phyloP scores from a whole-genome alignment of 2,888 invertebrate species.

The Morpho achilles region DNA sequence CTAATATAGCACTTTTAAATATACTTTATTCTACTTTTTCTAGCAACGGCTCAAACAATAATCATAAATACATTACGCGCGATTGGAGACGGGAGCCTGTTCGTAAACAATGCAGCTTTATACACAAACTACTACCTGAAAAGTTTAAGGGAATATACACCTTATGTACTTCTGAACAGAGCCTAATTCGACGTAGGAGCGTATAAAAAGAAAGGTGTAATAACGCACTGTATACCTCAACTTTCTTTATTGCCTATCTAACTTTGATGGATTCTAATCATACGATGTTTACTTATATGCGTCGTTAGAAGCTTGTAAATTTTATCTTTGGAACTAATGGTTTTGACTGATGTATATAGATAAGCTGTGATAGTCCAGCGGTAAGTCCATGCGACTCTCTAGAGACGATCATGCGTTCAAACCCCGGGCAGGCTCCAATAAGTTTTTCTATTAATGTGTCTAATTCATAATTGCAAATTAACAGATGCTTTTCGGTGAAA shows the following conservation, averaged over 20 bases:
- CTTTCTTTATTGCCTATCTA: conserved; percentile 69
- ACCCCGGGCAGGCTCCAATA: too few species aligned
- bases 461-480: too few species aligned
- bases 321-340: too few species aligned
- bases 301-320: not conserved
- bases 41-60: conserved; percentile 55
- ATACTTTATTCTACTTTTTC: conserved; percentile 31
- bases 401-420: too few species aligned
- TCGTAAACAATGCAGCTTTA: conserved; percentile 67
- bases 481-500: too few species aligned
- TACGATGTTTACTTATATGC: conserved; percentile 24
- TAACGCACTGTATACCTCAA: conserved; percentile 13
- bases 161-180: rapidly evolving
- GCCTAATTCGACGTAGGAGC: not conserved
- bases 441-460: too few species aligned
- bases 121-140: conserved; percentile 11
- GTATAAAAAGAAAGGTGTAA: not conserved
- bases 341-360: too few species aligned
- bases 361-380: too few species aligned
- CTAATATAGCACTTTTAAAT: conserved; percentile 26
- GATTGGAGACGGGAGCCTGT: conserved; percentile 67
- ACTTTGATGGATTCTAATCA: conserved; percentile 70
- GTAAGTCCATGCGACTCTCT: too few species aligned
- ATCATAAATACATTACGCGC: conserved; percentile 79
- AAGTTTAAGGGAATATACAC: not conserved